Evolutionary conservation across 1,140 invertebrate species (phyloP).

Genomic region (Magallana ariakensis): DNA sequence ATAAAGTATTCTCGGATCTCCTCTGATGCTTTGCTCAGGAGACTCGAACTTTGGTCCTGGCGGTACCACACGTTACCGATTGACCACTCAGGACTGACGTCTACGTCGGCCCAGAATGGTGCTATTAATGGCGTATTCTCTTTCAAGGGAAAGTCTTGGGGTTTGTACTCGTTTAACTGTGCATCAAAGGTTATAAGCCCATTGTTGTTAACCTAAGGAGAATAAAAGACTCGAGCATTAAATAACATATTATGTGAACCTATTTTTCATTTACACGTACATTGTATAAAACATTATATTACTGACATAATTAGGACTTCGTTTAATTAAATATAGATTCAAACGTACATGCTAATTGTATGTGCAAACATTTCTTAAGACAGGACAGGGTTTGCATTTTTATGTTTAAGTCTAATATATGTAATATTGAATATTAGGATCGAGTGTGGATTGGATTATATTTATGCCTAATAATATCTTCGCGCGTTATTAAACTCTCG

Average conservation of each 20-base stretch:
- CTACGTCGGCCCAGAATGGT: slow-evolving; percentile 70
- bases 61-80: slow-evolving; percentile 66
- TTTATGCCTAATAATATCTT: background rate
- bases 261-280: background rate
- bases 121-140: slow-evolving; percentile 66
- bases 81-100: slow-evolving; percentile 56
- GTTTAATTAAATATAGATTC: too few relatives aligned
- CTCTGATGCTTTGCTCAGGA: slow-evolving; percentile 57
- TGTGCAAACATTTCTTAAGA: too few relatives aligned
- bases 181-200: slow-evolving; percentile 69
- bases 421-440: background rate
- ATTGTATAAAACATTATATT: too few relatives aligned
- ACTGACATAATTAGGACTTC: too few relatives aligned
- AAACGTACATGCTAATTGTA: too few relatives aligned
- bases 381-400: too few relatives aligned
- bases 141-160: slow-evolving; percentile 63
- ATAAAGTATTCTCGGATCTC: slow-evolving; percentile 64
- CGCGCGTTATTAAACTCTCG: too few relatives aligned
- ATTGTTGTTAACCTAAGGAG: slow-evolving; percentile 73
- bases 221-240: too few relatives aligned
- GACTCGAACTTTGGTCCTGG: slow-evolving; percentile 51
- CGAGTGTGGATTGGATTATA: background rate
- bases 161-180: slow-evolving; percentile 63
- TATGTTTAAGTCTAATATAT: background rate
- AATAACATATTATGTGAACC: too few relatives aligned